Conservation (phyloP, 2,797 vertebrate genomes). For the Pantherophis alleghaniensis region DNA sequence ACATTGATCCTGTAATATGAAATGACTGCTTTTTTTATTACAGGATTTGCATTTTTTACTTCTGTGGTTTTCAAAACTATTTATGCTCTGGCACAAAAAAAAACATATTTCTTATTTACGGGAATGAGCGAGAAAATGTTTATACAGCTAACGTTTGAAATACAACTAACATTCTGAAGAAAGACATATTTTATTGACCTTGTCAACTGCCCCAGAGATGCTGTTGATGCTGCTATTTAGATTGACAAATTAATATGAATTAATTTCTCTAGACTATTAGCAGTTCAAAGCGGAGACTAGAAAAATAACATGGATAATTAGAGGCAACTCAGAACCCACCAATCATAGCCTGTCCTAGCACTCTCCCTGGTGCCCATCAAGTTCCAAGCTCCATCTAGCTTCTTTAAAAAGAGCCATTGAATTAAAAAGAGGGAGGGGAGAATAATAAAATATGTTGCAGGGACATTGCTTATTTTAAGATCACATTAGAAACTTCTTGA, state of each 20-base stretch:
- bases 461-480: neutral
- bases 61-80: constrained; percentile 5
- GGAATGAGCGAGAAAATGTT: constrained; percentile 21
- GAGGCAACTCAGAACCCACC: neutral
- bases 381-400: neutral
- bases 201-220: neutral
- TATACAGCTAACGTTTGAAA: neutral
- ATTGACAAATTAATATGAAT: constrained; percentile 1
- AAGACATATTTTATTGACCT: constrained; percentile 24
- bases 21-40: constrained; percentile 22
- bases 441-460: neutral
- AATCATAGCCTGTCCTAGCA: neutral
- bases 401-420: neutral
- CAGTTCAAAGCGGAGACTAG: neutral
- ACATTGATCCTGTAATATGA: constrained; percentile 22
- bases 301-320: neutral
- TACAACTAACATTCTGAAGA: constrained; percentile 32
- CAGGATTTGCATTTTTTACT: constrained; percentile 37
- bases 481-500: neutral
- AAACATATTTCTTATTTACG: neutral
- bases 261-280: constrained; percentile 1
- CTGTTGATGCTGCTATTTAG: constrained; percentile 32
- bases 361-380: neutral
- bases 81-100: constrained; percentile 13
- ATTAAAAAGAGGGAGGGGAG: neutral